Evolutionary conservation across 2,113 vertebrate genomes (phyloP).

Genomic region (Sphaerodactylus townsendi): DNA sequence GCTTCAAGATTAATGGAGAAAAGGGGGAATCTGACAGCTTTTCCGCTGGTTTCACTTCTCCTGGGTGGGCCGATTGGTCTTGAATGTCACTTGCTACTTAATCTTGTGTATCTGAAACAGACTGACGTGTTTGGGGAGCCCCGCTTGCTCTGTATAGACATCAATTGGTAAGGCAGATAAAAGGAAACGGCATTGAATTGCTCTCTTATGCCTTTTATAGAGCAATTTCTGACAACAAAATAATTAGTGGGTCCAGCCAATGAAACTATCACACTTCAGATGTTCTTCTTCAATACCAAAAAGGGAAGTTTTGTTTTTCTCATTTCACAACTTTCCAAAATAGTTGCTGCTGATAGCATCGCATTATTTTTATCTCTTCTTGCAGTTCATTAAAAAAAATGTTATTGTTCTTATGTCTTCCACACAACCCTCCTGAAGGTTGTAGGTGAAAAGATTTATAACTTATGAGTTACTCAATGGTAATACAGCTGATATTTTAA

Average conservation of each 20-base stretch:
- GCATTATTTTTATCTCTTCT: slow-evolving; percentile 44
- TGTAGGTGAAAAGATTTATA: slow-evolving; percentile 1
- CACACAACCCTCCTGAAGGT: background rate
- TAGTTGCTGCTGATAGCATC: slow-evolving; percentile 49
- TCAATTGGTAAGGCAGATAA: slow-evolving; percentile 84
- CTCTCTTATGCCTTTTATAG: slow-evolving; percentile 76
- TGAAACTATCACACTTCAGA: slow-evolving; percentile 39
- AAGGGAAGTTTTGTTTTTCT: slow-evolving; percentile 38
- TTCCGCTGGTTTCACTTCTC: slow-evolving; percentile 91
- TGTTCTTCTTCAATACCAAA: slow-evolving; percentile 48
- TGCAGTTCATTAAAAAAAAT: slow-evolving; percentile 15
- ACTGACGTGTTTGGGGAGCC: slow-evolving; percentile 85
- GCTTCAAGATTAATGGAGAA: slow-evolving; percentile 97
- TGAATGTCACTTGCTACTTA: slow-evolving; percentile 99
- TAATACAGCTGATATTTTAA: background rate
- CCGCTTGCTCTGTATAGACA: slow-evolving; percentile 80
- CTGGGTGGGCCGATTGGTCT: slow-evolving; percentile 98
- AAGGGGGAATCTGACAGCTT: slow-evolving; percentile 93
- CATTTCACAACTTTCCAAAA: slow-evolving; percentile 45
- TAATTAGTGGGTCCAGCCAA: slow-evolving; percentile 74
- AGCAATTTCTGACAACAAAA: slow-evolving; percentile 78
- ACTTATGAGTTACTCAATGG: background rate
- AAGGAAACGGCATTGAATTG: slow-evolving; percentile 79
- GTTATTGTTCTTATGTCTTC: background rate
- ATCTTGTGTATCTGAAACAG: slow-evolving; percentile 98